Evolutionary conservation across 2,797 vertebrate genomes (phyloP), one percentile per base, ranked within the genome.

Genomic region (Cryptoblepharus egeriae): DNA sequence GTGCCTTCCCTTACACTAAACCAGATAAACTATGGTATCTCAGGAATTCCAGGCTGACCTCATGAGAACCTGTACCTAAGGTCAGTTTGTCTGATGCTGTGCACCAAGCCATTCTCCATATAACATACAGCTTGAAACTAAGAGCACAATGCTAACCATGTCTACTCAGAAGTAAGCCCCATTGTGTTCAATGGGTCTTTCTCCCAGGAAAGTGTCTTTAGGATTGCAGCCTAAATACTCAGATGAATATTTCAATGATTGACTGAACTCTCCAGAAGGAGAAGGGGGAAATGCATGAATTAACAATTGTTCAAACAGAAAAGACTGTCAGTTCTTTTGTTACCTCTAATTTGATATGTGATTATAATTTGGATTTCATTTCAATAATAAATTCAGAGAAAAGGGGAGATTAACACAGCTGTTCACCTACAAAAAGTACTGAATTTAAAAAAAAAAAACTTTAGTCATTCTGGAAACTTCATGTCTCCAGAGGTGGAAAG

Each of bases 261-360:
- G 32, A 67, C 30, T 68, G 26, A 24, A 24, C 60, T 30, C 6
- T 42, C 35, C 55, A 52, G 65, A 73, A 72, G 45, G 45, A 69
- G 42, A 28, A 63, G n/a, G n/a, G 11, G 60, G 4, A 63, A 77
- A 63, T 22, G 58, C 32, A 35, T 42, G 32, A 37, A 77, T 77
- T 64, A 32, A 63, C 45, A 83, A 71, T 71, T 64, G 32, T 77
- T 71, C 57, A 64, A 30, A 52, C 28, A 63, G 32, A 83, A 71
- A 58, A 39, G 30, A 49, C 57, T 76, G 55, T 30, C 42, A 39
- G 13, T 71, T 77, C 28, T 63, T 69, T 20, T 30, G 35, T 52
- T 37, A 4, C 9, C 45, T 58, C 52, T 69, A 58, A 79, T 79
- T 58, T 79, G 65, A 70, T 30, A 60, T 60, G 26, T 58, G 35